Evolutionary conservation across 2,113 vertebrate genomes (phyloP).

Genomic region (Cygnus atratus): DNA sequence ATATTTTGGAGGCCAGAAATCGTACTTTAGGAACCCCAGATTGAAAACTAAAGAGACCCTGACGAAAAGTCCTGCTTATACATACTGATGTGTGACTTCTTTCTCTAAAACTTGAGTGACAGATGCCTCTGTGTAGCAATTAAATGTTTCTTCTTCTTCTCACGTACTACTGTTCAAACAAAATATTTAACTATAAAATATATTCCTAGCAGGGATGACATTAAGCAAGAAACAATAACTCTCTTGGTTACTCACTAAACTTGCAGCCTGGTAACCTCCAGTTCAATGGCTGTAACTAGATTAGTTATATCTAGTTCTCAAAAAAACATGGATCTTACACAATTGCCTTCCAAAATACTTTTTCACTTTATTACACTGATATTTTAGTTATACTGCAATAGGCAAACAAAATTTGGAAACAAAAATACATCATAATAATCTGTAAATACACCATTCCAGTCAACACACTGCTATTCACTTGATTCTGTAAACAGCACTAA

Average conservation of each 20-base stretch:
- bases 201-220: neutral
- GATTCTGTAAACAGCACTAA: neutral
- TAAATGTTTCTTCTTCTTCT: neutral
- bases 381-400: neutral
- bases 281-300: neutral
- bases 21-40: neutral
- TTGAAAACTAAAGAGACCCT: neutral
- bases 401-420: neutral
- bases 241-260: neutral
- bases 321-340: neutral
- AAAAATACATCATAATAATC: neutral
- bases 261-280: neutral
- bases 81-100: neutral
- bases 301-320: neutral
- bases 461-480: neutral
- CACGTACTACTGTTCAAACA: neutral
- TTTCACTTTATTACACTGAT: neutral
- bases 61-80: fast-evolving
- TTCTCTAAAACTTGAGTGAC: neutral
- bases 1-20: neutral
- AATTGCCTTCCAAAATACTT: neutral
- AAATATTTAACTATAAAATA: neutral
- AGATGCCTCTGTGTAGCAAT: neutral
- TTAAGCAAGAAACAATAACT: neutral
- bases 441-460: neutral